Conservation (phyloP, 2,888 invertebrate genomes). For the Lucinisca nassula region DNA sequence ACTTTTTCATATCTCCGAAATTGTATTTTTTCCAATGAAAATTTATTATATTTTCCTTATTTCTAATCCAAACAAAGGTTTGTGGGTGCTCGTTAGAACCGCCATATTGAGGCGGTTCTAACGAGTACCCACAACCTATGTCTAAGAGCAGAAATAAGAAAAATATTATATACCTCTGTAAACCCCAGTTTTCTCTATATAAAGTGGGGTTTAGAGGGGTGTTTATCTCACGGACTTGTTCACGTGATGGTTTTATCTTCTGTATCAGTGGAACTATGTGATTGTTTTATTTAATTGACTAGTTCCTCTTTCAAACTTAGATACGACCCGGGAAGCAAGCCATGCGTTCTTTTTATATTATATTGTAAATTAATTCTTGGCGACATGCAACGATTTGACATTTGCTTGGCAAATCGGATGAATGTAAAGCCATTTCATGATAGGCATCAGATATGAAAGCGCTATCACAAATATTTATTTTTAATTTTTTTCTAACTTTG, state of each 20-base stretch:
- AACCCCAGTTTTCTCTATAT: too few species aligned
- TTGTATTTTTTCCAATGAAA: too few species aligned
- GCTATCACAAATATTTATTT: neutral
- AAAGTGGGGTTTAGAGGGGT: too few species aligned
- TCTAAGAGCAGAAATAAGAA: too few species aligned
- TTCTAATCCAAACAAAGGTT: neutral
- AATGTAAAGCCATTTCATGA: neutral
- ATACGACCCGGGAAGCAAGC: constrained; percentile 5
- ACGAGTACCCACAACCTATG: too few species aligned
- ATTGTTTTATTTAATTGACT: neutral
- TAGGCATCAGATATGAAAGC: neutral
- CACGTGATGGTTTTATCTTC: too few species aligned
- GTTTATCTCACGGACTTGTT: too few species aligned
- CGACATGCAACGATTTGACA: neutral
- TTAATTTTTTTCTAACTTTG: neutral
- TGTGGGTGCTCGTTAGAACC: neutral
- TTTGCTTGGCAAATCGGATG: neutral
- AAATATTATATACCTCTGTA: too few species aligned
- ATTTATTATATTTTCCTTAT: too few species aligned
- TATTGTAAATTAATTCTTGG: neutral
- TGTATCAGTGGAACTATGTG: neutral
- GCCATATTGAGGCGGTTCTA: too few species aligned
- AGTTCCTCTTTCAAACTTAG: neutral
- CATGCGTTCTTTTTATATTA: neutral
- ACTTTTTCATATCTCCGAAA: neutral